These are phyloP conservation scores for Acheta domesticus DNA, from an alignment of 2,888 invertebrate genomes.

Conservation along the genomic window DNA sequence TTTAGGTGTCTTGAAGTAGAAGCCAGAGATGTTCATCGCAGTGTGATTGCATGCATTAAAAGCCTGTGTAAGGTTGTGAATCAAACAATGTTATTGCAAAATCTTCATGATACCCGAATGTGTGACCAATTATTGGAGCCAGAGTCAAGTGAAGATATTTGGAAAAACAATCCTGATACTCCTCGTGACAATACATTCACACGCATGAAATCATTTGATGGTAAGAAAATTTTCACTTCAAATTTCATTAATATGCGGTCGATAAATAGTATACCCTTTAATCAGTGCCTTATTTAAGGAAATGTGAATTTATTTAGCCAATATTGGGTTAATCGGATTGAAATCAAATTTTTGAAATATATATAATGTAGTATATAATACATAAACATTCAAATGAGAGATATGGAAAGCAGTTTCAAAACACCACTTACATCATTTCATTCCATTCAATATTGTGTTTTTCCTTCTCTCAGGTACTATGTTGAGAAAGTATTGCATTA, in stretches of 20 bases:
- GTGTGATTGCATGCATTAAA: slow-evolving; percentile 55
- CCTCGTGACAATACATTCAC: not conserved
- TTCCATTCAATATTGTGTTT: no score
- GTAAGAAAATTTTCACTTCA: not conserved
- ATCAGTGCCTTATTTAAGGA: not conserved
- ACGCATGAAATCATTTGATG: slow-evolving; percentile 25
- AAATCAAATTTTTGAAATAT: no score
- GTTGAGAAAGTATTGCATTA: no score
- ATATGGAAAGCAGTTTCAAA: no score
- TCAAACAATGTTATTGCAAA: slow-evolving; percentile 65
- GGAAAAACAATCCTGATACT: slow-evolving; percentile 11
- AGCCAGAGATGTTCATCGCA: slow-evolving; percentile 51
- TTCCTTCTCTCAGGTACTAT: no score
- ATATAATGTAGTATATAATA: not conserved
- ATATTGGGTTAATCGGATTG: not conserved
- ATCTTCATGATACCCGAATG: slow-evolving; percentile 61
- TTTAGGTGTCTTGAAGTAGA: slow-evolving; percentile 27
- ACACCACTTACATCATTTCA: no score
- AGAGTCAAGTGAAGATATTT: slow-evolving; percentile 53
- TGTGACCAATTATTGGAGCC: slow-evolving; percentile 66
- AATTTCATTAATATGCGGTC: no score
- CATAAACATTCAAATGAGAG: no score
- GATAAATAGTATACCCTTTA: not conserved
- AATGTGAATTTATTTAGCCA: not conserved
- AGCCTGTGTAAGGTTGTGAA: slow-evolving; percentile 63